Evolutionary conservation across 2,113 vertebrate genomes (phyloP), one percentile per base, ranked within the genome.

Genomic region (Rhinolophus ferrumequinum): DNA sequence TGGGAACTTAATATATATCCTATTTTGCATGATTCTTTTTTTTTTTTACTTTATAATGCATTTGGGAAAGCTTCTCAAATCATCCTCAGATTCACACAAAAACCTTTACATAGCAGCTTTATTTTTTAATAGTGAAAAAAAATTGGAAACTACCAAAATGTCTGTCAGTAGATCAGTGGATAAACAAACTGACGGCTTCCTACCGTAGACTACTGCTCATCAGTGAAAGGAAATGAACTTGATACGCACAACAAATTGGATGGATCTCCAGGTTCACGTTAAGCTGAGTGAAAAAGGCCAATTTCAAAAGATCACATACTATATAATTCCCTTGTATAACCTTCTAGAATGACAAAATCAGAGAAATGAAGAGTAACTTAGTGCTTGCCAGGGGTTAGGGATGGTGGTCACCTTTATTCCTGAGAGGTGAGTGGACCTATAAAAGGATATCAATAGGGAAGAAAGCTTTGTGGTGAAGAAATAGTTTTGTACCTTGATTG

Each of bases 51-150:
- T 86, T 33, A 6, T 77, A 86, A 76, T 47, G 4, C 56, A 56
- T 80, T 89, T 96, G 44, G 69, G 26, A 84, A 90, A 47, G 67
- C 38, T 62, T 75, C 38, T 62, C 33, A 95, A 50, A 75, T 76
- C 41, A 85, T 30, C 24, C 47, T 50, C 6, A 47, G 6, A 95
- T 33, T 8, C 33, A 58, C 33, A n/a, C 30, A 70, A 35, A 93
- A 77, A 41, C 26, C n/a, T 66, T 4, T 35, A 10, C 6, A 8
- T 58, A 41, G 13, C 14, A 72, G 24, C 4, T 58, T 41, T 89
- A 72, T 47, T 77, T 92, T 96, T 88, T 70, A 80, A 73, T 80
- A 64, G 9, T 66, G 19, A 44, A 62, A 75, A 44, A 77, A 6
- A 28, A 7, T 19, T 72, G 9, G 13, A 76, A 80, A 79, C 44